These are phyloP conservation scores for Drosophila biarmipes DNA, from an alignment of 1,140 invertebrate species.

Conservation along the genomic window DNA sequence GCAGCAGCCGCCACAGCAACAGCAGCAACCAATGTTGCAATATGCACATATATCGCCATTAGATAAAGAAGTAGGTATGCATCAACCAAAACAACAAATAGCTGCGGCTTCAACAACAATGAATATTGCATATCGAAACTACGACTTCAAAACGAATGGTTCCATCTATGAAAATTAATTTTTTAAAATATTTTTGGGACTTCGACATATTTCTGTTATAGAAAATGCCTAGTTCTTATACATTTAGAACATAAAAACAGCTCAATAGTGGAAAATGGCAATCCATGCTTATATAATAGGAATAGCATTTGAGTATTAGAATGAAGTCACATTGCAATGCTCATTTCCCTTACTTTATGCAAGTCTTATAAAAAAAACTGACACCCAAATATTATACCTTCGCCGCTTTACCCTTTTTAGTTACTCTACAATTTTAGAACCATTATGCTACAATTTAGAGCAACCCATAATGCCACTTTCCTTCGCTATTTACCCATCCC, in stretches of 20 bases:
- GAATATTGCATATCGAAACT: slow-evolving; percentile 15
- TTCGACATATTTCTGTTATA: neutral
- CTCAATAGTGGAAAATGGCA: neutral
- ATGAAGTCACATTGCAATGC: too few species aligned
- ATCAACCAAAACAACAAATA: slow-evolving; percentile 32
- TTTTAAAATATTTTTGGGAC: too few species aligned
- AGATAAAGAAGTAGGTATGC: slow-evolving; percentile 84
- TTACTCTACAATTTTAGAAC: neutral
- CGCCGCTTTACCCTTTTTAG: too few species aligned
- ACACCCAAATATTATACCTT: too few species aligned
- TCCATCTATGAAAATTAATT: neutral
- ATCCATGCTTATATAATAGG: too few species aligned
- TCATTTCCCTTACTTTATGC: too few species aligned
- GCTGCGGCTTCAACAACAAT: slow-evolving; percentile 3
- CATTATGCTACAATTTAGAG: slow-evolving; percentile 9
- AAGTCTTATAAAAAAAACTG: too few species aligned
- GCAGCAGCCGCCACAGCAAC: slow-evolving; percentile 19
- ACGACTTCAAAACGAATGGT: neutral
- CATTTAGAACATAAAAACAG: neutral
- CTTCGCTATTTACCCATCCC: neutral
- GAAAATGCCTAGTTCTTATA: neutral
- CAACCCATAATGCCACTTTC: slow-evolving; percentile 22
- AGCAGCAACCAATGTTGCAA: slow-evolving; percentile 51
- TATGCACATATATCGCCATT: slow-evolving; percentile 74
- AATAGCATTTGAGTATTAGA: too few species aligned